phyloP scores from a whole-genome alignment of 2,888 invertebrate species.

The Pristionchus japonicus region DNA sequence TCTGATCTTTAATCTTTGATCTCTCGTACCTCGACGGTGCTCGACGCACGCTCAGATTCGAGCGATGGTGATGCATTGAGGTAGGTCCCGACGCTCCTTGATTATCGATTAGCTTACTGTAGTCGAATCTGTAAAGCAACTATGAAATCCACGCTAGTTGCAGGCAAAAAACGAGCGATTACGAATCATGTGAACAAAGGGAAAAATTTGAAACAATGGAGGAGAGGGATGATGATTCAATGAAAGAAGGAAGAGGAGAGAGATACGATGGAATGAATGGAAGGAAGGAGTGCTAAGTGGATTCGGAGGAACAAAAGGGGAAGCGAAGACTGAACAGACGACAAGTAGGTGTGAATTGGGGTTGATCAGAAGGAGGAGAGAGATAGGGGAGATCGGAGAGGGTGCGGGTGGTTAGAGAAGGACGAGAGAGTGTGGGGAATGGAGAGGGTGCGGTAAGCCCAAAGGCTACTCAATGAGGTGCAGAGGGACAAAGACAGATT shows the following conservation, averaged over 20 bases:
- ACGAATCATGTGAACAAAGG: conserved; percentile 2
- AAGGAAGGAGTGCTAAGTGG: background rate
- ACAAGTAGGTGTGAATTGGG: conserved; percentile 37
- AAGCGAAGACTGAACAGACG: background rate
- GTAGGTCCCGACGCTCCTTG: background rate
- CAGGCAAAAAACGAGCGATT: background rate
- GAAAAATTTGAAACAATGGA: conserved; percentile 19
- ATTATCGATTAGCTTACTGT: background rate
- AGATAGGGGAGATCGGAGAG: background rate
- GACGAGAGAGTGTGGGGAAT: background rate
- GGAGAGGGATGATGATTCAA: background rate
- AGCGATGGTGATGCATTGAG: conserved; percentile 31
- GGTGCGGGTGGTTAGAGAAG: background rate
- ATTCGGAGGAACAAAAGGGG: background rate
- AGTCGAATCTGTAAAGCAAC: background rate
- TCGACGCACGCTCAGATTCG: conserved; percentile 29
- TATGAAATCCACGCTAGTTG: background rate
- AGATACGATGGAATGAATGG: background rate
- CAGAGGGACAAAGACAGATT: conserved; percentile 20
- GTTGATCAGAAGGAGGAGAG: background rate
- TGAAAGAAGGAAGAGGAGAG: background rate
- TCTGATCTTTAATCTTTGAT: conserved; percentile 22
- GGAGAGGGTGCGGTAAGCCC: background rate
- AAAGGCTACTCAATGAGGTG: conserved; percentile 13
- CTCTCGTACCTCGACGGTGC: conserved; percentile 35